Percentiles rank a stretch among this genome's conserved stretches.
These are phyloP conservation scores for Pagrus major DNA, from an alignment of 2,113 vertebrate genomes.

Conservation along the genomic window DNA sequence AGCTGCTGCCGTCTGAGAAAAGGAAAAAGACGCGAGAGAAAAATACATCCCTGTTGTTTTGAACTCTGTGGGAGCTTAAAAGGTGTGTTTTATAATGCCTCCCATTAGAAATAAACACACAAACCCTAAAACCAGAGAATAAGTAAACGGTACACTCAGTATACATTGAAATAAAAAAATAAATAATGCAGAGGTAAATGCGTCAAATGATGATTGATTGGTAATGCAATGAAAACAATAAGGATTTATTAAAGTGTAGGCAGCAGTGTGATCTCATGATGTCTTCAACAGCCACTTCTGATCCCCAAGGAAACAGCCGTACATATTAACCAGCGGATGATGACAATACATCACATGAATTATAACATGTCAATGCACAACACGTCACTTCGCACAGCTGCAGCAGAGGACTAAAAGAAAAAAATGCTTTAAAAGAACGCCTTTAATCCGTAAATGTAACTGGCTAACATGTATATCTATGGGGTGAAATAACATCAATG, in stretches of 20 bases:
- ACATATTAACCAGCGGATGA: conserved; percentile 54
- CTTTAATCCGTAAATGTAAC: conserved; percentile 6
- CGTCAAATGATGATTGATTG: conserved; percentile 55
- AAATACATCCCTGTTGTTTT: conserved; percentile 77
- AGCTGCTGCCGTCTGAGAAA: conserved; percentile 72
- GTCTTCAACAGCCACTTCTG: conserved; percentile 46
- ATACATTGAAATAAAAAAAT: conserved; percentile 20
- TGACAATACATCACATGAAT: conserved; percentile 57
- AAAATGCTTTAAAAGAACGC: neutral
- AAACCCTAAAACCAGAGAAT: conserved; percentile 35
- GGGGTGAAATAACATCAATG: conserved; percentile 33
- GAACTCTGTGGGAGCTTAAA: conserved; percentile 72
- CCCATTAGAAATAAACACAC: conserved; percentile 63
- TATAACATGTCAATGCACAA: conserved; percentile 56
- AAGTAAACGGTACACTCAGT: conserved; percentile 30
- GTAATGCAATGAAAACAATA: conserved; percentile 58
- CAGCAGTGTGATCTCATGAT: conserved; percentile 36
- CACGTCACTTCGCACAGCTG: conserved; percentile 19
- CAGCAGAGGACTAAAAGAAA: neutral
- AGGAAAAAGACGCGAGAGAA: conserved; percentile 62
- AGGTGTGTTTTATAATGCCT: conserved; percentile 72
- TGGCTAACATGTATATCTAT: neutral
- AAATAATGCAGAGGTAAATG: conserved; percentile 38
- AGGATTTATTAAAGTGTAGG: conserved; percentile 57
- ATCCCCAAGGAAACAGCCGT: conserved; percentile 53